These are phyloP conservation scores for Ctenopoma multispine DNA, from an alignment of 2,797 vertebrate genomes.

Conservation along the genomic window DNA sequence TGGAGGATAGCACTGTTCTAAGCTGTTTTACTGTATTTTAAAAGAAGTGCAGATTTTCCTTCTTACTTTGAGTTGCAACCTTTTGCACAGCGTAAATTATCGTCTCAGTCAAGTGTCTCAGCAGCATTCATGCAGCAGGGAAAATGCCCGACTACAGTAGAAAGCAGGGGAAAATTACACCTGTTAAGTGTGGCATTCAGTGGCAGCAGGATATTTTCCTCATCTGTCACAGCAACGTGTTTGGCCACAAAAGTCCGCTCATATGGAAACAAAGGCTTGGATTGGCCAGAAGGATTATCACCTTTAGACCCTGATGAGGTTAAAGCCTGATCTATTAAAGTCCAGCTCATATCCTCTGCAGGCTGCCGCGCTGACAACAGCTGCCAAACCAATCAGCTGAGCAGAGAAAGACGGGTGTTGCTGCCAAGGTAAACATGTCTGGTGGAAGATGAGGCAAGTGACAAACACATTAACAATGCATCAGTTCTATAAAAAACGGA, in stretches of 20 bases:
- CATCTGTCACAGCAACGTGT: conserved; percentile 36
- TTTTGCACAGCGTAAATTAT: too few relatives aligned
- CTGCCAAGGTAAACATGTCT: conserved; percentile 53
- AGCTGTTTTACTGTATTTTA: too few relatives aligned
- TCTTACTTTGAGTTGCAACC: background rate
- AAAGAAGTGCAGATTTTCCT: too few relatives aligned
- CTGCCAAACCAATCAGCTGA: conserved; percentile 21
- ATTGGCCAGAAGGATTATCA: conserved; percentile 30
- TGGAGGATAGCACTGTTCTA: too few relatives aligned
- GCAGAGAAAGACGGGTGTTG: conserved; percentile 27
- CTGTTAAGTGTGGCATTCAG: conserved; percentile 16
- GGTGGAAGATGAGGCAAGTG: conserved; percentile 30
- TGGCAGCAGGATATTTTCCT: conserved; percentile 36
- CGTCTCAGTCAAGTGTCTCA: background rate
- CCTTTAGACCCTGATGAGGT: background rate
- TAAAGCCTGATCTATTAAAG: conserved; percentile 45
- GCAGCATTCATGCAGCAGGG: background rate
- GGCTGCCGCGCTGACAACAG: conserved; percentile 29
- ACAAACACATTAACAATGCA: conserved; percentile 35
- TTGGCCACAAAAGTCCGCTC: conserved; percentile 62
- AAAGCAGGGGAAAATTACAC: background rate
- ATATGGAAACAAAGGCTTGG: conserved; percentile 31
- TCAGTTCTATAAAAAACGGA: conserved; percentile 4
- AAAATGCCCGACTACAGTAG: background rate
- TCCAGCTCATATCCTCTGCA: conserved; percentile 21